Evolutionary conservation across 2,888 invertebrate genomes (phyloP).

Genomic region (Trissoscelio sp.): DNA sequence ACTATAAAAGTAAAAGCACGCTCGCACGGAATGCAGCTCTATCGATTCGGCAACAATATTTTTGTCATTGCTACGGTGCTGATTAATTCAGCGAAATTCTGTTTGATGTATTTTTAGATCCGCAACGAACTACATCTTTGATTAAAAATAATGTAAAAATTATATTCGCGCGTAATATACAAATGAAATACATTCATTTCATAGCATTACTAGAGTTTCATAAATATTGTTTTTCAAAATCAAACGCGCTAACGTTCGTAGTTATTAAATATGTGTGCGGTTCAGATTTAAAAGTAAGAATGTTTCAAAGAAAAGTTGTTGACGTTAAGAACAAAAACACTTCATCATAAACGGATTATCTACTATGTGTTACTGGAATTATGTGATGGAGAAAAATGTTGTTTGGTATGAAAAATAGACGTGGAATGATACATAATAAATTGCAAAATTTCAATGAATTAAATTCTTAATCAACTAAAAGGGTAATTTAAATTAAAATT

Average conservation of each 20-base stretch:
- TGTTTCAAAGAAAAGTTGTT: neutral
- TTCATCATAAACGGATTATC: slow-evolving; percentile 33
- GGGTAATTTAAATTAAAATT: too few relatives aligned
- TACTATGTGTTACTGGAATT: slow-evolving; percentile 4
- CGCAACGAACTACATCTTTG: neutral
- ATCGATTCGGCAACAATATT: slow-evolving; percentile 62
- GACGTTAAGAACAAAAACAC: slow-evolving; percentile 17
- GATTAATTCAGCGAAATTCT: slow-evolving; percentile 44
- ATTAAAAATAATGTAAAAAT: neutral
- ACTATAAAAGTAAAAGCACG: slow-evolving; percentile 53
- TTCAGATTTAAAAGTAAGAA: neutral
- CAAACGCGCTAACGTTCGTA: too few relatives aligned
- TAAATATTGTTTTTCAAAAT: too few relatives aligned
- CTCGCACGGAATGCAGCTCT: slow-evolving; percentile 33
- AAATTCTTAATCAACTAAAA: too few relatives aligned
- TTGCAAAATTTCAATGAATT: too few relatives aligned
- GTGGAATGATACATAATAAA: too few relatives aligned
- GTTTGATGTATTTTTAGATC: slow-evolving; percentile 28
- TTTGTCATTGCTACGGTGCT: slow-evolving; percentile 45
- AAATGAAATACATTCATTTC: too few relatives aligned
- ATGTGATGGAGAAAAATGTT: slow-evolving; percentile 38
- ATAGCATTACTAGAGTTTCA: too few relatives aligned
- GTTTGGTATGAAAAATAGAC: slow-evolving; percentile 60
- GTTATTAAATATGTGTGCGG: too few relatives aligned
- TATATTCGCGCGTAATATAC: too few relatives aligned